Evolutionary conservation across 2,797 vertebrate species (phyloP).

Genomic region (Champsocephalus esox): DNA sequence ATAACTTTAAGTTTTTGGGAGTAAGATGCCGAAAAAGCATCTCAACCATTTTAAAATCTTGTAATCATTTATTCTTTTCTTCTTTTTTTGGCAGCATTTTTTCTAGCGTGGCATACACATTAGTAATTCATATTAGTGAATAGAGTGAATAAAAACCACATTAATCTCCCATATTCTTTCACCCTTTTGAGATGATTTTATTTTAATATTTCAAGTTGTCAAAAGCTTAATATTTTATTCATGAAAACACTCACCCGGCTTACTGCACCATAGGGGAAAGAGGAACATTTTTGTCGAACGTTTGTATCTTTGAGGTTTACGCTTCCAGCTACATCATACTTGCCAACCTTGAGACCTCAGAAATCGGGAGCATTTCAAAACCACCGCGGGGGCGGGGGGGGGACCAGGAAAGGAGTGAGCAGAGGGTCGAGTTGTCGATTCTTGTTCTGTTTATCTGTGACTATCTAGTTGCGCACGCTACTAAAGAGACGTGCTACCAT

Average conservation of each 20-base stretch:
- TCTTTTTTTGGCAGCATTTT: neutral
- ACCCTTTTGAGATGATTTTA: neutral
- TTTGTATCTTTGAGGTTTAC: slow-evolving; percentile 11
- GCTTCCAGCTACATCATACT: neutral
- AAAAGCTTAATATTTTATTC: slow-evolving; percentile 41
- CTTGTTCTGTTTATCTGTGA: no score
- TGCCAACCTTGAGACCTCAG: no score
- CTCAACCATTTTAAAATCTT: neutral
- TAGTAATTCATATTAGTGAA: neutral
- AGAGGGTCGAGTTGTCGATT: no score
- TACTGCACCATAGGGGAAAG: neutral
- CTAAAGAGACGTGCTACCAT: no score
- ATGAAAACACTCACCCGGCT: slow-evolving; percentile 30
- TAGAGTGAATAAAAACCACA: slow-evolving; percentile 6
- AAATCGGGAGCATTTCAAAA: no score
- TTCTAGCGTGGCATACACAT: neutral
- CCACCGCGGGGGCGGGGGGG: no score
- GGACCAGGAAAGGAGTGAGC: no score
- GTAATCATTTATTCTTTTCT: neutral
- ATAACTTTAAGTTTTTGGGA: slow-evolving; percentile 1
- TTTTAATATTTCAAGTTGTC: slow-evolving; percentile 41
- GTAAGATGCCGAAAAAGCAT: neutral
- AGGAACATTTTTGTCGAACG: slow-evolving; percentile 5
- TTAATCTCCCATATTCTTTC: slow-evolving; percentile 1
- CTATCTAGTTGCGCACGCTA: no score